Evolutionary conservation across 2,797 vertebrate genomes (phyloP).

Genomic region (Bovichtus diacanthus): DNA sequence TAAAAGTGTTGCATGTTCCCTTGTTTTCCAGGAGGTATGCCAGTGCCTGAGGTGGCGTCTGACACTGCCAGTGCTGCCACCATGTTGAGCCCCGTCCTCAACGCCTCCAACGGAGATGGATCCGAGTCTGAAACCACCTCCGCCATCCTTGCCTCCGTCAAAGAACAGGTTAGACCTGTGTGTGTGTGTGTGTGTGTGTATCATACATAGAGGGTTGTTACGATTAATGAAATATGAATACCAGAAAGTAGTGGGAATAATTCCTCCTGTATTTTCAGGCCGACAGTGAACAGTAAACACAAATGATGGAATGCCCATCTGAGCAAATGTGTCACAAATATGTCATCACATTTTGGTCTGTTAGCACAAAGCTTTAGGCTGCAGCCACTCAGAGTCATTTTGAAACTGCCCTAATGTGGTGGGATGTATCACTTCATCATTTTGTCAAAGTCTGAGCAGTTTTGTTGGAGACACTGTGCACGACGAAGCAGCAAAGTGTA

Average conservation of each 20-base stretch:
- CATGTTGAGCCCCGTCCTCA: slow-evolving; percentile 96
- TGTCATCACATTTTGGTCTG: slow-evolving; percentile 55
- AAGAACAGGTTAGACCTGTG: slow-evolving; percentile 92
- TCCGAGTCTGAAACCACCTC: slow-evolving; percentile 98
- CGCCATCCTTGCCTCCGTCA: slow-evolving; percentile 97
- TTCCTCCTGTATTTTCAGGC: slow-evolving; percentile 36
- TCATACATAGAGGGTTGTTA: slow-evolving; percentile 38
- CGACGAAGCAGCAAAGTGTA: slow-evolving; percentile 16
- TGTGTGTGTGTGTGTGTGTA: slow-evolving; percentile 4
- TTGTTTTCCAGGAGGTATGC: slow-evolving; percentile 90
- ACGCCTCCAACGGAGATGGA: slow-evolving; percentile 95
- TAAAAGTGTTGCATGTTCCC: slow-evolving; percentile 50
- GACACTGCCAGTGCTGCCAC: slow-evolving; percentile 90
- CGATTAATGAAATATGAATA: slow-evolving; percentile 56
- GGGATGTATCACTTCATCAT: slow-evolving; percentile 40
- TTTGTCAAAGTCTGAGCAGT: slow-evolving; percentile 49
- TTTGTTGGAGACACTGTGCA: slow-evolving; percentile 12
- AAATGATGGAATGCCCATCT: slow-evolving; percentile 60
- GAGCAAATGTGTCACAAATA: slow-evolving; percentile 66
- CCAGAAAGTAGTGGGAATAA: slow-evolving; percentile 44
- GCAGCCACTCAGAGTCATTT: slow-evolving; percentile 32
- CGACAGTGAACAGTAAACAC: slow-evolving; percentile 57
- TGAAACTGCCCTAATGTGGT: slow-evolving; percentile 45
- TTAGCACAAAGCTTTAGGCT: slow-evolving; percentile 36
- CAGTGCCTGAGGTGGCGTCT: slow-evolving; percentile 95